These are phyloP conservation scores for Dynastes hyllus DNA, from an alignment of 2,888 invertebrate species.

Conservation along the genomic window DNA sequence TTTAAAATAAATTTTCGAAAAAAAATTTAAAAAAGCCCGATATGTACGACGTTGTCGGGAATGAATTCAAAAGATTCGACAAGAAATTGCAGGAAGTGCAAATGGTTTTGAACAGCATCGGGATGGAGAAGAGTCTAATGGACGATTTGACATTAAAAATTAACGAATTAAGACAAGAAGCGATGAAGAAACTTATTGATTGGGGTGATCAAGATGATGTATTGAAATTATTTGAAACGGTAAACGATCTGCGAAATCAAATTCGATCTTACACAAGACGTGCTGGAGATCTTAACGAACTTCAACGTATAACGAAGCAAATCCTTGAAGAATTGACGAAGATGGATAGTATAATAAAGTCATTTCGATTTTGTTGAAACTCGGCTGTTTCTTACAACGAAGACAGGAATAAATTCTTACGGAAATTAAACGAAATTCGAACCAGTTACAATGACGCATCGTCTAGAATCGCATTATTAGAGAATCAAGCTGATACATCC, in stretches of 20 bases:
- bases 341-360: neutral
- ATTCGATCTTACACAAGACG: neutral
- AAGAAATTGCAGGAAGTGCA: constrained; percentile 82
- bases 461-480: neutral
- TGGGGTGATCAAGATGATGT: neutral
- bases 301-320: neutral
- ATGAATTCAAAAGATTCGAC: constrained; percentile 84
- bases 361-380: no score
- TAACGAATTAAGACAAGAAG: neutral
- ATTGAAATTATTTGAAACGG: neutral
- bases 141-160: neutral
- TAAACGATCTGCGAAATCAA: neutral
- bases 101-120: constrained; percentile 23
- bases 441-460: neutral
- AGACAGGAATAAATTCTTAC: neutral
- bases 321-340: neutral
- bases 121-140: neutral
- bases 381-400: neutral
- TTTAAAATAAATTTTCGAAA: constrained; percentile 90
- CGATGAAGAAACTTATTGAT: neutral
- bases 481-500: neutral
- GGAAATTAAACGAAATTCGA: neutral
- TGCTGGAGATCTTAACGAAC: neutral
- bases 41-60: constrained; percentile 92
- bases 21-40: no score